Evolutionary conservation across 2,888 invertebrate genomes (phyloP), one percentile per base, ranked within the genome.

Genomic region (Morpho helenor): DNA sequence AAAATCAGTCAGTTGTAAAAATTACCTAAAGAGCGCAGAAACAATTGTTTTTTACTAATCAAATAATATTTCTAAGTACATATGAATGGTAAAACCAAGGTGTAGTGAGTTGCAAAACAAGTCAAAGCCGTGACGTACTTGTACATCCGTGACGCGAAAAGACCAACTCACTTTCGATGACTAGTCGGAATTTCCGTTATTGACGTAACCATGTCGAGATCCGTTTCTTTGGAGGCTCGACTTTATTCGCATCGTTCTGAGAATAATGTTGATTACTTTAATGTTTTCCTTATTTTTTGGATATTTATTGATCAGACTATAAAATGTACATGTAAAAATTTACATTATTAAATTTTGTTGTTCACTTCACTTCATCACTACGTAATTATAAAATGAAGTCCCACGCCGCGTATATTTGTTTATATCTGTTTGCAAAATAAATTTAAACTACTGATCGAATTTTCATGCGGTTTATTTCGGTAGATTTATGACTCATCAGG

Each of bases 261-360:
- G 64, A 67, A 67, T 69, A 68, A 73, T 64, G 80, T 82, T 80
- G 72, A 51, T 76, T 82, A 82, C 82, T 63, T 61, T 63, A 68
- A 71, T 42, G 73, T 76, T 60, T 59, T 56, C 59, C 61, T 59
- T 59, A 41, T 62, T 48, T 53, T 16, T 23, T 54, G 40, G 23
- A 9, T 16, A 54, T 23, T 41, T 56, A n/a, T 22, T 40, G 50
- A 53, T 40, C 9, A 22, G n/a, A 22, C 39, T 45, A 31, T 31
- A 31, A 31, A 31, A 31, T 31, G 4, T 31, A 31, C 31, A 5
- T 31, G 3, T 5, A 31, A 31, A 31, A 31, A 2, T 5, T 31
- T 31, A 5, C 31, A 31, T 2, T 3, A 31, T 31, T 31, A 31
- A 31, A 31, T 5, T 5, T 5, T 31, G 31, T 31, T 31, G 2